Evolutionary conservation across 2,113 vertebrate genomes (phyloP).

Genomic region (Lagopus leucura): DNA sequence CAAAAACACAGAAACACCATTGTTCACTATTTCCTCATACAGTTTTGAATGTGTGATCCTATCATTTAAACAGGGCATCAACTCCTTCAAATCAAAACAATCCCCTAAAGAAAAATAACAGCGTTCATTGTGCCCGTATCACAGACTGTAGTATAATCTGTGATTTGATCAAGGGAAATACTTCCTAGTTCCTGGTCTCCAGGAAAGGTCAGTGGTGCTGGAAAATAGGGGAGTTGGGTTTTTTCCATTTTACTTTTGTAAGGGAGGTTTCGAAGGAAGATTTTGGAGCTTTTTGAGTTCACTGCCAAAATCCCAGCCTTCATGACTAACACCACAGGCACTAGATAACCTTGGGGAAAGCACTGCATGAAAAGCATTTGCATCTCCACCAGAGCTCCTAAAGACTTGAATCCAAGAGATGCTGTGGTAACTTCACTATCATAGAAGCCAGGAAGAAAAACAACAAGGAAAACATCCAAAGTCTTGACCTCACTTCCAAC

Average conservation of each 20-base stretch:
- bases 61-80: not conserved
- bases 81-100: not conserved
- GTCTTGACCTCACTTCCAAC: not conserved
- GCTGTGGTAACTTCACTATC: not conserved
- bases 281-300: not conserved
- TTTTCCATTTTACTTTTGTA: not conserved
- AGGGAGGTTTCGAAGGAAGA: not conserved
- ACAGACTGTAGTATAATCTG: not conserved
- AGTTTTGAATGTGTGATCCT: not conserved
- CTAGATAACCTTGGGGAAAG: not conserved
- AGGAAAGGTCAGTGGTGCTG: not conserved
- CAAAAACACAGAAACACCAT: constrained; percentile 37
- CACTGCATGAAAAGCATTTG: not conserved
- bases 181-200: not conserved
- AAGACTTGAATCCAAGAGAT: not conserved
- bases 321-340: not conserved
- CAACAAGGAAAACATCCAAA: not conserved
- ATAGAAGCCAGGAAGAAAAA: not conserved
- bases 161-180: not conserved
- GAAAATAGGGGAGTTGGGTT: not conserved
- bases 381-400: not conserved
- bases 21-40: not conserved
- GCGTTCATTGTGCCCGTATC: not conserved
- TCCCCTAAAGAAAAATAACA: not conserved
- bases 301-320: not conserved